phyloP scores from a whole-genome alignment of 2,797 vertebrate species.

The Perodicticus potto region DNA sequence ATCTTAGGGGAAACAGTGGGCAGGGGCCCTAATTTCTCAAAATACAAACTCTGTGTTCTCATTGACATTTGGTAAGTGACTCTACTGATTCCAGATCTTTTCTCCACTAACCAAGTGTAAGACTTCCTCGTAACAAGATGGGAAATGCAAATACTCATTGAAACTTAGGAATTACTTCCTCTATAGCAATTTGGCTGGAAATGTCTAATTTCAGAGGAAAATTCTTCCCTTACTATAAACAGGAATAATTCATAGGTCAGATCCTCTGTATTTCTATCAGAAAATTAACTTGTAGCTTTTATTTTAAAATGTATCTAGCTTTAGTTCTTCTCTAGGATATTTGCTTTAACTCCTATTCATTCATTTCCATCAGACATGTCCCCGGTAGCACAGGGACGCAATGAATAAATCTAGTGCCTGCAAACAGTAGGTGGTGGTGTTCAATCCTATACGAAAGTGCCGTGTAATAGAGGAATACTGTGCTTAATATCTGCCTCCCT shows the following conservation, averaged over 20 bases:
- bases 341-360: slow-evolving; percentile 43
- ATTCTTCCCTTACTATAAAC: background rate
- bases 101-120: background rate
- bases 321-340: slow-evolving; percentile 34
- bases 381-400: background rate
- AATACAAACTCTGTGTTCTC: background rate
- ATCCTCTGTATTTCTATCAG: slow-evolving; percentile 41
- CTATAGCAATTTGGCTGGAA: background rate
- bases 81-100: slow-evolving; percentile 12
- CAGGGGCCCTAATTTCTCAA: background rate
- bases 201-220: slow-evolving; percentile 26
- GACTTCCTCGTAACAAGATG: slow-evolving; percentile 6
- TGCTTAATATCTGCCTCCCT: slow-evolving; percentile 73
- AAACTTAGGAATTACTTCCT: slow-evolving; percentile 30
- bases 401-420: slow-evolving; percentile 40
- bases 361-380: background rate
- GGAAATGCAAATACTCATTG: background rate
- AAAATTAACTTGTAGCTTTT: slow-evolving; percentile 54
- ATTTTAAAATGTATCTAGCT: slow-evolving; percentile 3
- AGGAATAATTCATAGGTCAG: background rate
- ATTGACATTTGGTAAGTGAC: background rate
- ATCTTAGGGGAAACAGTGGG: background rate
- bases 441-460: slow-evolving; percentile 25
- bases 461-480: slow-evolving; percentile 57
- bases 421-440: slow-evolving; percentile 56